A percentile compares a stretch with the other conserved stretches of the same genome.
phyloP scores from a whole-genome alignment of 2,888 invertebrate species.

The Thereva unica region DNA sequence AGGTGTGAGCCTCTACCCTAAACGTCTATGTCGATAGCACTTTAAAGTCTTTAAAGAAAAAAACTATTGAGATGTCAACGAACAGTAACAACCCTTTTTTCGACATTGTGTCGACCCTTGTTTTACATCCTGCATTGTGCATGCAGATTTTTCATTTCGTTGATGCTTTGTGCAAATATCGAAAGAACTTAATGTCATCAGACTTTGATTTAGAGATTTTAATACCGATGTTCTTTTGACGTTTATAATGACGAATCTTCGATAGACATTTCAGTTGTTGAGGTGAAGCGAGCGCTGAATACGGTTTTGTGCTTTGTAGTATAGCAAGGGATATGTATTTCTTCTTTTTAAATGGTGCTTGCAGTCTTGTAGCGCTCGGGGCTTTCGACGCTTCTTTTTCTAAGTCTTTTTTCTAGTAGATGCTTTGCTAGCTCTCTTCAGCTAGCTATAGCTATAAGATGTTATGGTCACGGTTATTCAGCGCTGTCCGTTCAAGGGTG shows the following conservation, averaged over 20 bases:
- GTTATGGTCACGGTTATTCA: no score
- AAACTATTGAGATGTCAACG: constrained; percentile 33
- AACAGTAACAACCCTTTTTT: constrained; percentile 23
- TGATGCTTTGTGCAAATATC: constrained; percentile 29
- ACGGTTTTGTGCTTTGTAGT: no score
- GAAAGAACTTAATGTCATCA: constrained; percentile 25
- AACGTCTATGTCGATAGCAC: not conserved
- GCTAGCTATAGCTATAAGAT: no score
- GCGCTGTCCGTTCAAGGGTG: no score
- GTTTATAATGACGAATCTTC: constrained; percentile 22
- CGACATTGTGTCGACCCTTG: constrained; percentile 7
- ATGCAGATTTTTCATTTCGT: constrained; percentile 35
- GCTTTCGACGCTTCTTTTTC: no score
- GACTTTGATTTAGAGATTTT: constrained; percentile 27
- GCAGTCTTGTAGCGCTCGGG: no score
- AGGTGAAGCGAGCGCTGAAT: no score
- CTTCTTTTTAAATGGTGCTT: no score
- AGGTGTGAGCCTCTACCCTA: constrained; percentile 25
- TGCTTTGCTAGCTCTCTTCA: no score
- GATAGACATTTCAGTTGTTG: not conserved
- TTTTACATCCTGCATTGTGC: constrained; percentile 25
- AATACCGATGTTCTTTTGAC: constrained; percentile 32
- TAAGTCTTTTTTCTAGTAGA: no score
- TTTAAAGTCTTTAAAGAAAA: constrained; percentile 23
- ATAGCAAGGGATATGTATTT: no score